A percentile compares a stretch with the other conserved stretches of the same genome.
Evolutionary conservation across 2,113 vertebrate genomes (phyloP).

Genomic region (Abramis brama): DNA sequence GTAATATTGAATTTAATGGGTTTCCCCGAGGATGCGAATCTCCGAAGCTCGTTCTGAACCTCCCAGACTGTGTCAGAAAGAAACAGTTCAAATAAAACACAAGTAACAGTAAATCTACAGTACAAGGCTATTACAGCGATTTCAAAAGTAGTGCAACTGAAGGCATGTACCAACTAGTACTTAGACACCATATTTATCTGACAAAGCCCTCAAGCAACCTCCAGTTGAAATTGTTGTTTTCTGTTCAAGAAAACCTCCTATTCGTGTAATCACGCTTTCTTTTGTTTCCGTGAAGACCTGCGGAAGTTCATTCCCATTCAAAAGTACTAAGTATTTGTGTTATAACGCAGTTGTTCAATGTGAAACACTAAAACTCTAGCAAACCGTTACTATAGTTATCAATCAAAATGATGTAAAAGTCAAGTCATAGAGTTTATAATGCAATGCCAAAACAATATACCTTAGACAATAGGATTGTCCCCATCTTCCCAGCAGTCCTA

Average conservation of each 20-base stretch:
- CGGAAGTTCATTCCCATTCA: conserved; percentile 13
- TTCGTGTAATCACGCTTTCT: conserved; percentile 5
- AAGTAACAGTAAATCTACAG: conserved; percentile 9
- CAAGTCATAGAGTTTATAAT: not conserved
- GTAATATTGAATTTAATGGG: not conserved
- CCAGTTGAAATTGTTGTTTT: conserved; percentile 35
- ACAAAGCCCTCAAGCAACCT: conserved; percentile 35
- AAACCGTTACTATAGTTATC: not conserved
- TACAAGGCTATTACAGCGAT: conserved; percentile 22
- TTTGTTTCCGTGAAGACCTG: too few species aligned
- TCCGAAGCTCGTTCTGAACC: not conserved
- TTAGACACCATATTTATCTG: conserved; percentile 36
- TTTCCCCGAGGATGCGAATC: not conserved
- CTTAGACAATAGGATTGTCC: not conserved
- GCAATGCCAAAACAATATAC: not conserved
- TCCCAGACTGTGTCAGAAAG: not conserved
- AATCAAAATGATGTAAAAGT: not conserved
- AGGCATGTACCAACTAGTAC: conserved; percentile 41
- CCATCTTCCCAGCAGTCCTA: not conserved
- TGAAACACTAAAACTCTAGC: not conserved
- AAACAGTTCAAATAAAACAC: not conserved
- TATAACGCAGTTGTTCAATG: not conserved
- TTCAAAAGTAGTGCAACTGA: conserved; percentile 10
- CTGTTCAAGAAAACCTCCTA: conserved; percentile 4
- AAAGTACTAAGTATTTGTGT: not conserved